These are phyloP conservation scores for Pygoscelis adeliae DNA, from an alignment of 2,113 vertebrate genomes.

Conservation along the genomic window DNA sequence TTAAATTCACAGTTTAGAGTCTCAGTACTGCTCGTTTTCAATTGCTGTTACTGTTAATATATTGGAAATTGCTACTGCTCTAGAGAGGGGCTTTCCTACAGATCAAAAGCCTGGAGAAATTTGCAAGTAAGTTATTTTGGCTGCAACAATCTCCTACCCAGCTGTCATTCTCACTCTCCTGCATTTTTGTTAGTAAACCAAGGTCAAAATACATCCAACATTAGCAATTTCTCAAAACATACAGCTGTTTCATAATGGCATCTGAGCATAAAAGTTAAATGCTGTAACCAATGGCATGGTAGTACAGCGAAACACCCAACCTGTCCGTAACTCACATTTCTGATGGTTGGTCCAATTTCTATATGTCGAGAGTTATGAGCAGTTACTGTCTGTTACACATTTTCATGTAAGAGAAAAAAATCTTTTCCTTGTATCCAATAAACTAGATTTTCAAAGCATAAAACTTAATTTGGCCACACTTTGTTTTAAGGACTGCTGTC, in stretches of 20 bases:
- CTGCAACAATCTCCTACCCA: not conserved
- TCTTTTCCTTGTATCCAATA: not conserved
- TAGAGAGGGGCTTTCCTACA: not conserved
- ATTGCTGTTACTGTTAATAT: not conserved
- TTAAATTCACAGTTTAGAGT: not conserved
- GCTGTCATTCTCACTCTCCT: not conserved
- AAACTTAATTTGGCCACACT: not conserved
- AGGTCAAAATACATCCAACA: not conserved
- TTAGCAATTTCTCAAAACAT: not conserved
- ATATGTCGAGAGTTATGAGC: accelerated
- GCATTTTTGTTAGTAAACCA: not conserved
- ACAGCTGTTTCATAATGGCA: not conserved
- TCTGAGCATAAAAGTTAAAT: not conserved
- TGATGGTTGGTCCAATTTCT: not conserved
- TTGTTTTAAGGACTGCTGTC: not conserved
- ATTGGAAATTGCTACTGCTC: not conserved
- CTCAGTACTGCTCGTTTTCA: not conserved
- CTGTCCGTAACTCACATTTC: not conserved
- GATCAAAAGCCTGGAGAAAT: not conserved
- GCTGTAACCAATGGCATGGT: not conserved
- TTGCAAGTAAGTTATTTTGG: not conserved
- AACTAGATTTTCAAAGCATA: not conserved
- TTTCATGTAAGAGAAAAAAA: not conserved
- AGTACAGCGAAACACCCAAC: not conserved
- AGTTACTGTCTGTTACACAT: not conserved